Percentiles rank a stretch among this genome's conserved stretches.
These are phyloP conservation scores for Melanostigma gelatinosum DNA, from an alignment of 2,113 vertebrate genomes.

Conservation along the genomic window DNA sequence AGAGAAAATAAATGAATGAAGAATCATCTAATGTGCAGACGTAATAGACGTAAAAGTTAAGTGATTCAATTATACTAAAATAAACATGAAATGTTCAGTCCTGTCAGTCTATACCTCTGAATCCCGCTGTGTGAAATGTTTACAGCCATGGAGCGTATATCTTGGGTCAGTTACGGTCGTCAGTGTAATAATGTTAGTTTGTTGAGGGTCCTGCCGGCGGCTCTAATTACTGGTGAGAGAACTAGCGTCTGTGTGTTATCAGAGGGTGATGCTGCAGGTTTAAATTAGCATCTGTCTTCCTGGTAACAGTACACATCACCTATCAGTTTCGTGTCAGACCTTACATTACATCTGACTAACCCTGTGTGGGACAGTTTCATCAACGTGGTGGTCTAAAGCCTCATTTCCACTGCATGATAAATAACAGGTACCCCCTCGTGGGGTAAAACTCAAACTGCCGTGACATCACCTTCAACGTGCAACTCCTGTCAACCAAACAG, in stretches of 20 bases:
- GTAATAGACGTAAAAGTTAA: neutral
- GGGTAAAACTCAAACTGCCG: too few species aligned
- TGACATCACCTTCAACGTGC: neutral
- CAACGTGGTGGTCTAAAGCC: neutral
- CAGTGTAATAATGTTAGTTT: neutral
- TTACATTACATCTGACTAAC: neutral
- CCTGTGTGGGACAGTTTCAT: neutral
- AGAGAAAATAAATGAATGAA: neutral
- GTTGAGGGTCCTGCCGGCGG: neutral
- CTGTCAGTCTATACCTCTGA: neutral
- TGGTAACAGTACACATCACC: neutral
- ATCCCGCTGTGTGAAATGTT: constrained; percentile 14
- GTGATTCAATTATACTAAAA: neutral
- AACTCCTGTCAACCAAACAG: neutral
- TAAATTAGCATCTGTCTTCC: neutral
- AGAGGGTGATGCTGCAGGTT: neutral
- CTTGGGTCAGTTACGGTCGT: neutral
- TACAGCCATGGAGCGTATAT: neutral
- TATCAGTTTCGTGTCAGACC: neutral
- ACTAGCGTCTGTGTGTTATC: neutral
- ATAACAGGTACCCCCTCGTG: too few species aligned
- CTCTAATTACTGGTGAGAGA: constrained; percentile 1
- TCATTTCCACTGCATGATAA: neutral
- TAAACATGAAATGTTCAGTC: neutral
- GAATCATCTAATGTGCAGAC: neutral